These are phyloP conservation scores for Anabas testudineus DNA, from an alignment of 2,797 vertebrate species.

Conservation along the genomic window DNA sequence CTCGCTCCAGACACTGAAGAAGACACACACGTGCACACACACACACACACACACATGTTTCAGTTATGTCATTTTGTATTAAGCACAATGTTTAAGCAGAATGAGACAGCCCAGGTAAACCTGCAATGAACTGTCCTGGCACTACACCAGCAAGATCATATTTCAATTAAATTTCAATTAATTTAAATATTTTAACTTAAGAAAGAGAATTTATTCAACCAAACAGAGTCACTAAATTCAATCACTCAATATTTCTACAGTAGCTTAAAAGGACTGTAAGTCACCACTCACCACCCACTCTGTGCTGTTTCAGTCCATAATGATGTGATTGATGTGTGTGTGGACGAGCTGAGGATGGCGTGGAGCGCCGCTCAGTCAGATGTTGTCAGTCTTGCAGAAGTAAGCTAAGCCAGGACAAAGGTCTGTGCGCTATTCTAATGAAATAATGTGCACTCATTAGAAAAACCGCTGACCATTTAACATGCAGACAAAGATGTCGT, in stretches of 20 bases:
- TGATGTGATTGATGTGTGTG: slow-evolving; percentile 68
- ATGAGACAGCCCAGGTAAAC: not conserved
- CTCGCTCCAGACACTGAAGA: slow-evolving; percentile 94
- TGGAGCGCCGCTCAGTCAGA: slow-evolving; percentile 46
- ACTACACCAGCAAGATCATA: not conserved
- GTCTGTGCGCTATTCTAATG: slow-evolving; percentile 37
- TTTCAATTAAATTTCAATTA: too few species aligned
- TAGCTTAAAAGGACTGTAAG: slow-evolving; percentile 48
- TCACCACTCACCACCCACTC: slow-evolving; percentile 61
- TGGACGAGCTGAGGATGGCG: slow-evolving; percentile 39
- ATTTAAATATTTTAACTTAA: too few species aligned
- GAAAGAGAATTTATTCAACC: not conserved
- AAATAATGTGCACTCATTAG: slow-evolving; percentile 37
- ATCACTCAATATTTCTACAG: slow-evolving; percentile 15
- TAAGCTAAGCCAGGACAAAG: slow-evolving; percentile 31
- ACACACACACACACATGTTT: slow-evolving; percentile 13
- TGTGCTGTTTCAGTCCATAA: slow-evolving; percentile 42
- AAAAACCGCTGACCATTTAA: slow-evolving; percentile 29
- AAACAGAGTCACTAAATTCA: slow-evolving; percentile 13
- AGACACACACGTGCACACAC: slow-evolving; percentile 37
- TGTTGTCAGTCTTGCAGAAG: slow-evolving; percentile 54
- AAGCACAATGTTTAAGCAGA: not conserved
- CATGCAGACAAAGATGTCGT: slow-evolving; percentile 32
- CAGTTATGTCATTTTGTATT: not conserved
- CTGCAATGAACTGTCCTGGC: not conserved